These are phyloP conservation scores for Polypedilum pembai DNA, from an alignment of 1,140 invertebrate species.

Conservation along the genomic window DNA sequence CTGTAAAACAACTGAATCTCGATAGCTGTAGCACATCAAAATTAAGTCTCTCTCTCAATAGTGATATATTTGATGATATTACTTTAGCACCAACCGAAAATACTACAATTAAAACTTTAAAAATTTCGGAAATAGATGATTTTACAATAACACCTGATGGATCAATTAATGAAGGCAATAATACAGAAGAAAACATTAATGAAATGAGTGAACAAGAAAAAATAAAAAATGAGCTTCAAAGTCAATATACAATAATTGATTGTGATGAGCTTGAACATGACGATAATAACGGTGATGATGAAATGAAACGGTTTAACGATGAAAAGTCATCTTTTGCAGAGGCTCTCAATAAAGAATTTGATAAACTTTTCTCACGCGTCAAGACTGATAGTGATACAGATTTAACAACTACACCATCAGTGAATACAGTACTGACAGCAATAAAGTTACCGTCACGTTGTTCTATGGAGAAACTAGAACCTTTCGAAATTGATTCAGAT, in stretches of 20 bases:
- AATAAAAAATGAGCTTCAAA: background rate
- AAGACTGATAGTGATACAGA: background rate
- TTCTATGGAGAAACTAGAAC: conserved; percentile 31
- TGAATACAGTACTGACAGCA: background rate
- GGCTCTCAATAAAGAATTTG: conserved; percentile 31
- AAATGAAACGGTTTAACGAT: conserved; percentile 18
- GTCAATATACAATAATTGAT: conserved; percentile 29
- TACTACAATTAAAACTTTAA: conserved; percentile 3
- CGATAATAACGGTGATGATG: background rate
- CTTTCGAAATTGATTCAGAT: conserved; percentile 26
- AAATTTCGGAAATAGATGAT: conserved; percentile 31
- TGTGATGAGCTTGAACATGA: conserved; percentile 28
- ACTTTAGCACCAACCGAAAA: conserved; percentile 29
- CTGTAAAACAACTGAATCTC: conserved; percentile 30
- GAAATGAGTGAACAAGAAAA: conserved; percentile 19
- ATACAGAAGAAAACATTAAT: background rate
- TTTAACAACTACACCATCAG: background rate
- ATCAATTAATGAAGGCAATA: conserved; percentile 26
- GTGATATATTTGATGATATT: conserved; percentile 31
- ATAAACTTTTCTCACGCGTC: conserved; percentile 28
- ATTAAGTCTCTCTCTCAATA: conserved; percentile 31
- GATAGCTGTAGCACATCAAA: conserved; percentile 31
- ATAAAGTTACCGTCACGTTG: conserved; percentile 26
- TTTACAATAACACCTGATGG: conserved; percentile 31
- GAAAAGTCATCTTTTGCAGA: conserved; percentile 26